Evolutionary conservation across 2,888 invertebrate species (phyloP), one percentile per base, ranked within the genome.

Genomic region (Ennomos fuscantarius): DNA sequence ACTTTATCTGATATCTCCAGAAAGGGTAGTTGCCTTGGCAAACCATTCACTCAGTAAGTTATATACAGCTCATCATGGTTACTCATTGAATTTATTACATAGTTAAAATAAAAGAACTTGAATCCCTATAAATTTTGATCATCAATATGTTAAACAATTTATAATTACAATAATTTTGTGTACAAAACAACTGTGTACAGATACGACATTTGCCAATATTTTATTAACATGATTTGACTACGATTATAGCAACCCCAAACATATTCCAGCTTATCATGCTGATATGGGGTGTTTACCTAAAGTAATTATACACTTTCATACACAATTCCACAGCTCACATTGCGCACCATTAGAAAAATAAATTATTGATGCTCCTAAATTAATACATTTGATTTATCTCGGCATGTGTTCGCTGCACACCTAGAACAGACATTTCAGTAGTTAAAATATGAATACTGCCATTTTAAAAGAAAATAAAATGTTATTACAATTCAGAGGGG

Each of bases 321-420:
- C 86, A 90, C 89, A 90, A 86, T 88, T 87, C 89, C 89, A 89
- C 90, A 90, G 88, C 87, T 89, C 88, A 89, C 86, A 85, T 84
- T 84, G 89, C 87, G 90, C 92, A 91, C 92, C 91, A 89, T 90
- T 91, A 90, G 79, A 90, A 91, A 90, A 92, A 92, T 91, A 91
- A 92, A 90, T 91, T 91, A 92, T 88, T 87, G 87, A 89, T 85
- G 89, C 85, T 84, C 84, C 87, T 90, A 89, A 82, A 80, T 82
- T 87, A 86, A 77, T 74, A 73, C 67, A 68, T 76, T 78, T 69
- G 63, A 84, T 87, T 92, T 93, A 93, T 92, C 93, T 93, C 77
- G 92, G 93, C 92, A 93, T 92, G 60, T 91, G 87, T 86, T 93
- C 89, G 79, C 92, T 91, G 86, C 89, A 89, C 57, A 93, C 84